Evolutionary conservation across 2,797 vertebrate species (phyloP), one percentile per base, ranked within the genome.

Genomic region (Melanotaenia trifasciata): DNA sequence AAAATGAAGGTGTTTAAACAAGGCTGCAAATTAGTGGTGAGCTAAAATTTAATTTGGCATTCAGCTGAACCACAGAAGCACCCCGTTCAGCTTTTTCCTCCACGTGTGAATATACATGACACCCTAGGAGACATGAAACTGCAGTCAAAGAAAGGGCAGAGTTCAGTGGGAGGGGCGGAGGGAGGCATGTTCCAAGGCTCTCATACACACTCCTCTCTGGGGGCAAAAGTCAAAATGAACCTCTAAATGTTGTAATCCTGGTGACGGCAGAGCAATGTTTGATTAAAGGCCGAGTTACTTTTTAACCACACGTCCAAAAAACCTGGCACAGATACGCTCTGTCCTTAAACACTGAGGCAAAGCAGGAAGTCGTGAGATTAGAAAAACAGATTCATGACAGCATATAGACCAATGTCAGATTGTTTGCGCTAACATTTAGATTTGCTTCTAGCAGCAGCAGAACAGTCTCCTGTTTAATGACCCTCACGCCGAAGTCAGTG

Each of bases 261-360:
- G 51, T 89, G 86, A 87, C 62, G 59, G 38, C 80, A 85, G 47
- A 11, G 43, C 69, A 28, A 58, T 75, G 79, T 91, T 90, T 89
- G 84, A 90, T 82, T 75, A 86, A 78, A 16, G 13, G 57, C 36
- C 0, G 26, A 74, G 92, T 94, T 91, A 92, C 79, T 89, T 58
- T 92, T 93, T 93, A 94, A 93, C 88, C 10, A 4, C 0, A 24
- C 53, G 78, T 83, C 78, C 69, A 81, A 72, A 73, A 82, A 79
- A 47, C 68, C 81, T 70, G 54, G 11, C 56, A 50, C 50, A 62
- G 53, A 80, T 40, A 33, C 33, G 63, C 62, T 47, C 45, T 56
- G 74, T 71, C 70, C 84, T 64, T 36, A 67, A 50, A 71, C 58
- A 38, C 2, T 8, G 12, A 1, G 24, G 32, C 20, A 20, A 3